Percentiles rank a stretch among this genome's conserved stretches.
These are phyloP conservation scores for Frankliniella intonsa DNA, from an alignment of 2,888 invertebrate species.

Conservation along the genomic window DNA sequence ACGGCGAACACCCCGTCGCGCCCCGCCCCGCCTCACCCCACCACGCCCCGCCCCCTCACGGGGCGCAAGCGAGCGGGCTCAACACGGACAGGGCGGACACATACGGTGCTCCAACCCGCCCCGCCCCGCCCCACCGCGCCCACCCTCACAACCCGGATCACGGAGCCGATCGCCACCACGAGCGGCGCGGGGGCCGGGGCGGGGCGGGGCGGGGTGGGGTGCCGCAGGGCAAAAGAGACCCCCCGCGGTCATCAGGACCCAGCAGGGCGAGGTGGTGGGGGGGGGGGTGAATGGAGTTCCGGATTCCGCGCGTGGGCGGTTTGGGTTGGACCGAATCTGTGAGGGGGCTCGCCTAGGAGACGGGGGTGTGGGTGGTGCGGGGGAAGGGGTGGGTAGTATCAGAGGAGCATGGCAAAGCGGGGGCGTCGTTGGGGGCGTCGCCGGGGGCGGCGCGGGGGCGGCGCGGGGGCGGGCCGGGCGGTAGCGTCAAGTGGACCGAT, in stretches of 20 bases:
- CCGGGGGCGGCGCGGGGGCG: background rate
- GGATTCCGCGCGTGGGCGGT: background rate
- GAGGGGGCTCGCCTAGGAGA: background rate
- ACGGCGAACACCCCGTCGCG: too few species aligned
- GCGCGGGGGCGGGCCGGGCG: background rate
- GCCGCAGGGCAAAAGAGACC: background rate
- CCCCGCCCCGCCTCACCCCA: too few species aligned
- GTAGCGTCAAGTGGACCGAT: background rate
- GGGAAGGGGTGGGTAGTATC: too few species aligned
- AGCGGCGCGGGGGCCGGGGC: background rate
- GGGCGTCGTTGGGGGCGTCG: too few species aligned
- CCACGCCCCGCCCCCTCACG: too few species aligned
- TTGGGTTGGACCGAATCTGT: background rate
- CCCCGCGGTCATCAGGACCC: constrained; percentile 2
- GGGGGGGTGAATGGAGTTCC: background rate
- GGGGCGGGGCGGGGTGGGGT: background rate
- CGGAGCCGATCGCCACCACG: constrained; percentile 8
- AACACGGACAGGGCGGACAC: too few species aligned
- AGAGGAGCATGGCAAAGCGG: too few species aligned
- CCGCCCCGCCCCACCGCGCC: background rate
- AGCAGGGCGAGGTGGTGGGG: background rate
- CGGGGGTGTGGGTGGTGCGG: background rate
- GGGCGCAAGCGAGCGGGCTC: too few species aligned
- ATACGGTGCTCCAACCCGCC: background rate
- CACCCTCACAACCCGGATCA: background rate